Evolutionary conservation across 1,140 invertebrate species (phyloP), one percentile per base, ranked within the genome.

Genomic region (Drosophila bocki): DNA sequence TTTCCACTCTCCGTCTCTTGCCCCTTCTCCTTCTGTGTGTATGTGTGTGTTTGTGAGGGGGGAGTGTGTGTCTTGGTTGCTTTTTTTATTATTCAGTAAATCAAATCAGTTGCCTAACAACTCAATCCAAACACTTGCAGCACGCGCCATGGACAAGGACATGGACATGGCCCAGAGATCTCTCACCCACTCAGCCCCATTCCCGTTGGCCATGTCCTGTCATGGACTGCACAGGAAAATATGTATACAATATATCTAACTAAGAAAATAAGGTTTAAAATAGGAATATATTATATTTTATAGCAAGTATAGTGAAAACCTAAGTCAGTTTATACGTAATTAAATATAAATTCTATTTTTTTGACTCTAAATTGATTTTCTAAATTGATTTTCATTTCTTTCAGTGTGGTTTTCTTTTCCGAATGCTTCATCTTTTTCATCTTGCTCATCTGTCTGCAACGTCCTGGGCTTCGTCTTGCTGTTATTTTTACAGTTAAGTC

Each of bases 51-150:
- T 48, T 50, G 15, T 12, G 56, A 33, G 68, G 39, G 57, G 41
- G 65, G 35, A 67, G 67, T 69, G 33, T 83, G 77, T 68, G 80
- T 75, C 83, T 90, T 74, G 81, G 85, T 78, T 72, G 67, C 67
- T 72, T 72, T 87, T 84, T 87, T 87, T 87, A 87, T 87, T 88
- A 87, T 87, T 90, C 85, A 90, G 85, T 90, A 90, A 90, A 90
- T 90, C 85, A 90, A 90, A 90, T 90, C 85, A 90, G 85, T 90
- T 90, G 85, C 85, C 85, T 90, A 91, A 90, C 85, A 90, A 90
- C 85, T 90, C 85, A 90, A 90, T 90, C 85, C 85, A 90, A 90
- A 84, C 84, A 87, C 84, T 87, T 87, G 84, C 84, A 80, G 74
- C 84, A 87, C 84, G 84, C 84, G 80, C 71, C 72, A 63, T 45